A percentile compares a stretch with the other conserved stretches of the same genome.
phyloP scores from a whole-genome alignment of 2,797 vertebrate genomes.

The Liasis olivaceus region DNA sequence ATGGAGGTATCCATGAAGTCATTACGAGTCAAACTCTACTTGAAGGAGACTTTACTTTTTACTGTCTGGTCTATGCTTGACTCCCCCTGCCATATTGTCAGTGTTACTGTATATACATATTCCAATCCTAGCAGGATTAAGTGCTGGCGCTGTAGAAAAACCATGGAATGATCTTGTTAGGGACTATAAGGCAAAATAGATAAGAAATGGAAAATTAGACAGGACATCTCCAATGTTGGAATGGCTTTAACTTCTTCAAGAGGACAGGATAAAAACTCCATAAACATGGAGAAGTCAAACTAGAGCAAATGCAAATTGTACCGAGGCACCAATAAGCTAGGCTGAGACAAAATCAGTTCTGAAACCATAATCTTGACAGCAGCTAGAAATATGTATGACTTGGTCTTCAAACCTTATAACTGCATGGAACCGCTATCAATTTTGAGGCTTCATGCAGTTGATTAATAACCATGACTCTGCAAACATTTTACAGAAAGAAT shows the following conservation, averaged over 20 bases:
- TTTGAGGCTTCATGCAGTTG: neutral
- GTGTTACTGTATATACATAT: neutral
- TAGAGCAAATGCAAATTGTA: neutral
- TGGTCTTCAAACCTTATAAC: neutral
- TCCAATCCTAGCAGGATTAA: neutral
- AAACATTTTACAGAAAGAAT: constrained; percentile 13
- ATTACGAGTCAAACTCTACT: neutral
- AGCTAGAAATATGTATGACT: neutral
- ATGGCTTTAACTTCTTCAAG: neutral
- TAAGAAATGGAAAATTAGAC: neutral
- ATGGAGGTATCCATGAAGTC: neutral
- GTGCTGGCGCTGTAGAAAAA: neutral
- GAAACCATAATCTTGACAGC: neutral
- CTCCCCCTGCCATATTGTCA: neutral
- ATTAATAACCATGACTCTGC: neutral
- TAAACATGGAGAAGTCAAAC: neutral
- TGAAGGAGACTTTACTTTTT: neutral
- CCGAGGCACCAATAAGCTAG: neutral
- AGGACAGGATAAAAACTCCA: neutral
- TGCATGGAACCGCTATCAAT: neutral
- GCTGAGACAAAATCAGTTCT: neutral
- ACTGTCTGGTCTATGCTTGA: neutral
- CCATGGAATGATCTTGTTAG: neutral
- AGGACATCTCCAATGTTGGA: neutral
- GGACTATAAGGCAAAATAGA: neutral